These are phyloP conservation scores for Neuroscelio doddi DNA, from an alignment of 2,888 invertebrate genomes.

Conservation along the genomic window DNA sequence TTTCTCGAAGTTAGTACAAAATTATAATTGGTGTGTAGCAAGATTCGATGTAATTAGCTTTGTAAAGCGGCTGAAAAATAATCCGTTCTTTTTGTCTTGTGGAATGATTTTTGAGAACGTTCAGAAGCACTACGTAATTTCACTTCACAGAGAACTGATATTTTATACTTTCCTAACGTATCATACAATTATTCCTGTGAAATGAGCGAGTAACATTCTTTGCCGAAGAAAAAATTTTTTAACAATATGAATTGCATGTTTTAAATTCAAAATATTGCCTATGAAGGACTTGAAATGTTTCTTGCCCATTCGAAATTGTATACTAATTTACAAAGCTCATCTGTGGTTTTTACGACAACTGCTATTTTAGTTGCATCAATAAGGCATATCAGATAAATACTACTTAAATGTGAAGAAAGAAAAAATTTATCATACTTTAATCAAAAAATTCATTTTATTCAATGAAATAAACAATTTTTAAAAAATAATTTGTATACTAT, in stretches of 20 bases:
- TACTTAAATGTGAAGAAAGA: not conserved
- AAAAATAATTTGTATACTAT: too few relatives aligned
- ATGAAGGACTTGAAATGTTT: slow-evolving; percentile 1
- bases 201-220: not conserved
- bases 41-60: slow-evolving; percentile 21
- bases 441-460: too few relatives aligned
- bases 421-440: too few relatives aligned
- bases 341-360: slow-evolving; percentile 35
- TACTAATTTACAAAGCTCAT: slow-evolving; percentile 33
- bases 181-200: not conserved
- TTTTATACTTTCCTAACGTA: slow-evolving; percentile 7
- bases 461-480: too few relatives aligned
- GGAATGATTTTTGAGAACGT: not conserved
- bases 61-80: slow-evolving; percentile 5
- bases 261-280: not conserved
- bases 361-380: slow-evolving; percentile 35
- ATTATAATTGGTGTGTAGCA: slow-evolving; percentile 36
- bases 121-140: not conserved
- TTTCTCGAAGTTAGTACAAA: slow-evolving; percentile 38
- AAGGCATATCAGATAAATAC: slow-evolving; percentile 23
- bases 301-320: not conserved
- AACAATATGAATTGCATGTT: too few relatives aligned
- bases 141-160: slow-evolving; percentile 1
- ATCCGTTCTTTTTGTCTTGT: not conserved
- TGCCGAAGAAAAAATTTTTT: not conserved